Evolutionary conservation across 2,888 invertebrate genomes (phyloP), one percentile per base, ranked within the genome.

Genomic region (Dryococelus australis): DNA sequence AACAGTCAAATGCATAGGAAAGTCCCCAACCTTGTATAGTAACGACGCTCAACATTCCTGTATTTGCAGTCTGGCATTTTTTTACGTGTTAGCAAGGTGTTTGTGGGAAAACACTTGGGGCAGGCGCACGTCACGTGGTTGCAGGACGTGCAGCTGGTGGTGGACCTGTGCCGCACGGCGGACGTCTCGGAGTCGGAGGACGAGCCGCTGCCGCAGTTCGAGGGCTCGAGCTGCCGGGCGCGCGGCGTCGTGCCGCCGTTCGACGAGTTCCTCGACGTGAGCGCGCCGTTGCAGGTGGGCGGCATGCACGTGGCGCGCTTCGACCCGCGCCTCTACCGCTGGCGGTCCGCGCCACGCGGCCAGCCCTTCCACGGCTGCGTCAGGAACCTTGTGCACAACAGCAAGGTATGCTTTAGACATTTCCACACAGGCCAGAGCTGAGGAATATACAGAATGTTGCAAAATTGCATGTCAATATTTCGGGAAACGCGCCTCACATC

Each of bases 301-400:
- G 94, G 94, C 20, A 90, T 93, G 86, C 92, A 92, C 87, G 92
- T 92, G 88, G 91, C 93, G 87, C 91, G 92, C 85, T 91, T 92
- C 87, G 92, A 92, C 88, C 92, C 92, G 10, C 90, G 90, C 43
- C 90, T 91, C 86, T 92, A 92, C 87, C 89, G 90, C 43, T 92
- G 92, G 92, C 90, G 91, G 79, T 91, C 91, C 87, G 91, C 91
- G 89, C 92, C 92, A 16, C 90, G 91, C 28, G 91, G 91, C n/a
- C 90, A 91, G 87, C 92, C 92, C 26, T 94, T 95, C 90, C 92
- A 93, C 89, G 95, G 95, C 12, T 95, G 95, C 91, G 93, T 95
- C 84, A 92, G 94, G 88, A 94, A 95, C 90, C 91, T 95, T 51
- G 91, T 94, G 87, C 94, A 95, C 89, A 94, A 95, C 91, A 94